Conservation (phyloP, 2,888 invertebrate genomes). For the Mayetiola destructor region DNA sequence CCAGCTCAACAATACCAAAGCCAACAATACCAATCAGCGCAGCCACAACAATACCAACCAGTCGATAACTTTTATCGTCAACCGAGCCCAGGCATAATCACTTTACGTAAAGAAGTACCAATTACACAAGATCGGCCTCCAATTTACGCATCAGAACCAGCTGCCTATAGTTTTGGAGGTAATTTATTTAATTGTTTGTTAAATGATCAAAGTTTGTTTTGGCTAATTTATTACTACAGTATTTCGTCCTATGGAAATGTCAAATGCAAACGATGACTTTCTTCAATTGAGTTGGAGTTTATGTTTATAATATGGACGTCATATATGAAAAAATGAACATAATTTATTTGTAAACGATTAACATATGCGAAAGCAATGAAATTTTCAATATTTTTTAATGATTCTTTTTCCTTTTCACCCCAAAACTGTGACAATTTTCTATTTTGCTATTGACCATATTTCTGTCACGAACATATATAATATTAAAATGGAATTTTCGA, state of each 20-base stretch:
- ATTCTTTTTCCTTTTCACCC: no score
- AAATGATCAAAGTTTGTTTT: not conserved
- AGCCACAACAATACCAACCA: constrained; percentile 27
- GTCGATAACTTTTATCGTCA: constrained; percentile 42
- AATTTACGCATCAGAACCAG: constrained; percentile 66
- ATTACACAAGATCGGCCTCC: constrained; percentile 61
- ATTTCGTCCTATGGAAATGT: not conserved
- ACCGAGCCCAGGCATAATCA: constrained; percentile 43
- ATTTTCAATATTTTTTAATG: no score
- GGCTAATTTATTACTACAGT: not conserved
- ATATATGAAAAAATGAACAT: no score
- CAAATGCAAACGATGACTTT: not conserved
- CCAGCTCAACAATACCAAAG: constrained; percentile 18
- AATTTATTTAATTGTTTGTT: constrained; percentile 17
- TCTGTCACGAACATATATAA: no score
- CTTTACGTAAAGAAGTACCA: constrained; percentile 55
- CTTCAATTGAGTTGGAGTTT: no score
- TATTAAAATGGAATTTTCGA: no score
- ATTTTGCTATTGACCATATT: no score
- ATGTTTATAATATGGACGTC: no score
- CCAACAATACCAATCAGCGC: constrained; percentile 1
- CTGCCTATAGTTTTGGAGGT: constrained; percentile 56
- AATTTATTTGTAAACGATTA: no score
- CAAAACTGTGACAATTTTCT: no score
- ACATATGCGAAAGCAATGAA: no score